Base-by-base conservation (phyloP, 2,888 invertebrate genomes). In the Crocallis elinguaria region DNA sequence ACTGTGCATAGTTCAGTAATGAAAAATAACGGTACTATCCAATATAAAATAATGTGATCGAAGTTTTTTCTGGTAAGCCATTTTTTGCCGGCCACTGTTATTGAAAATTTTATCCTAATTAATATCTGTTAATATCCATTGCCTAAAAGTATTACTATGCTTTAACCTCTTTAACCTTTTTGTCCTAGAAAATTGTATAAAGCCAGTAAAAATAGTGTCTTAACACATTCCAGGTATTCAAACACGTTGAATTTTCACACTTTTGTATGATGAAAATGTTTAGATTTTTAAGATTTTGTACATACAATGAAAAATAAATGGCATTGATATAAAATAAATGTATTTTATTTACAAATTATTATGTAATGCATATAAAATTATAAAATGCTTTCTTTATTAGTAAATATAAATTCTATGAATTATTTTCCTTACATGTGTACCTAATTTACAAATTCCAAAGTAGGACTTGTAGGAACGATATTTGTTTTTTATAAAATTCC, bases 271-370 rank as follows among this genome's bases (percentile, higher is more conserved):
- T 74, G 48, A 79, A 83, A 87, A 67, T 73, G 74, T 79, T 78
- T 89, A 90, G 87, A 85, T 88, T 84, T 88, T 55, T 89, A 89
- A 90, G 91, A 84, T 91, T 91, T 91, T 91, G 91, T 91, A 91
- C 89, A 91, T 91, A 91, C 84, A 87, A 88, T 86, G 82, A 88
- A 88, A 44, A 48, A 90, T 90, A 91, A 90, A 90, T 91, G 90
- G 88, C 88, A 89, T 89, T 90, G 86, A 86, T 81, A 84, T 82
- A 85, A 78, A 78, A 66, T 64, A 57, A 50, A 66, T 80, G 29
- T 77, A 79, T 77, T 76, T 77, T 67, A 69, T 60, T 67, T 25
- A 37, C 43, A 25, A 23, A 33, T 29, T 19, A 23, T 8, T 38
- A 37, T 17, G 4, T n/a, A n/a, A n/a, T n/a, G n/a, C n/a, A n/a